A percentile compares a stretch with the other conserved stretches of the same genome.
Conservation (phyloP, 2,888 invertebrate species). For the Sesia apiformis region DNA sequence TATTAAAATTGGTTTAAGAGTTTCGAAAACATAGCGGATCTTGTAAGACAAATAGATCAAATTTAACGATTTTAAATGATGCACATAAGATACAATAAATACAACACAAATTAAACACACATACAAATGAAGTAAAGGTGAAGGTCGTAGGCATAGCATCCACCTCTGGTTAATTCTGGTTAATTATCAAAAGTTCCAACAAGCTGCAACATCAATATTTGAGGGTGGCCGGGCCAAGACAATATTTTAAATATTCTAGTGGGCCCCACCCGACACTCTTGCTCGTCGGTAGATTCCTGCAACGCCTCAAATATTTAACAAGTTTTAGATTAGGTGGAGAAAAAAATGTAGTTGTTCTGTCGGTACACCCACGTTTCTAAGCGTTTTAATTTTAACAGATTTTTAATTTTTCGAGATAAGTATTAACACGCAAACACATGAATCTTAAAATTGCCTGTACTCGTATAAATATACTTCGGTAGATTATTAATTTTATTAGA, state of each 20-base stretch:
- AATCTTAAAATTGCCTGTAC: too few relatives aligned
- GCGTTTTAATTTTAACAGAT: too few relatives aligned
- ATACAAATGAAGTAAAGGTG: not conserved
- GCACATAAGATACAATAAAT: too few relatives aligned
- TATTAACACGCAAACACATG: too few relatives aligned
- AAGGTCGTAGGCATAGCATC: not conserved
- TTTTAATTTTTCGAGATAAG: too few relatives aligned
- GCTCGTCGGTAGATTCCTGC: conserved; percentile 1
- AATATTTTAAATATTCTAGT: conserved; percentile 5
- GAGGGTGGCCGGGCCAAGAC: not conserved
- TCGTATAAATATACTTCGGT: too few relatives aligned
- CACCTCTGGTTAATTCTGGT: not conserved
- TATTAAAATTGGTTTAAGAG: too few relatives aligned
- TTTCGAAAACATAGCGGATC: too few relatives aligned
- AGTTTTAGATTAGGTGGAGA: conserved; percentile 4
- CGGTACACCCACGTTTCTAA: not conserved
- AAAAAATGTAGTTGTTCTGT: not conserved
- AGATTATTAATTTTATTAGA: too few relatives aligned
- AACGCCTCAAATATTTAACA: conserved; percentile 6
- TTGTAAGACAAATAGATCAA: too few relatives aligned
- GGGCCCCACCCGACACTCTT: not conserved
- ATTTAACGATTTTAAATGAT: too few relatives aligned
- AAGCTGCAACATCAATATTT: not conserved
- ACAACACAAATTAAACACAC: too few relatives aligned
- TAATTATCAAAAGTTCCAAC: not conserved